Percentiles rank a stretch among this genome's conserved stretches.
Evolutionary conservation across 2,113 vertebrate species (phyloP).

Genomic region (Hippolais icterina): DNA sequence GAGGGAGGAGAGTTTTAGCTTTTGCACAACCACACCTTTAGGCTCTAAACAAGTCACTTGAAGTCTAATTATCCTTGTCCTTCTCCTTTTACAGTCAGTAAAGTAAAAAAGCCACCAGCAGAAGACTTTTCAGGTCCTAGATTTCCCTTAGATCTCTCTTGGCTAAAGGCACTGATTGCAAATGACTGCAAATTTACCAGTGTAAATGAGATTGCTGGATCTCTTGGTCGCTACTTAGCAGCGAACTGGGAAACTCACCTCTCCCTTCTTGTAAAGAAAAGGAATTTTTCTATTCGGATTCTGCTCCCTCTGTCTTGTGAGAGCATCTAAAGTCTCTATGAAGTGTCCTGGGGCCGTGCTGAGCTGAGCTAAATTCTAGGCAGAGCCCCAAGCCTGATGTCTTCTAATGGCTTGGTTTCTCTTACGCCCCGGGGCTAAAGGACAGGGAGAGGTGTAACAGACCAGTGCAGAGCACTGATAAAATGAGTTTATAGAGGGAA

Average conservation of each 20-base stretch:
- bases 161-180: background rate
- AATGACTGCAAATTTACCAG: background rate
- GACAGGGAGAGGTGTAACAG: background rate
- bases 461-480: background rate
- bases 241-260: background rate
- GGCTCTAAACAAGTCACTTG: background rate
- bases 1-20: background rate
- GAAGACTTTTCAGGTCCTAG: background rate
- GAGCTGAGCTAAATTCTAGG: background rate
- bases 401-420: background rate
- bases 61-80: background rate
- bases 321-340: background rate
- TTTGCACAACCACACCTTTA: background rate
- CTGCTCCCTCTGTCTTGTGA: background rate
- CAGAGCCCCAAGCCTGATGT: background rate
- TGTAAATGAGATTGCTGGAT: background rate
- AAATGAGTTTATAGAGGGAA: background rate
- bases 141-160: background rate
- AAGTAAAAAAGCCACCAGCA: background rate
- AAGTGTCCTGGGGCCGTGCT: fast-evolving
- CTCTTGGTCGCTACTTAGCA: background rate
- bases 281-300: fast-evolving
- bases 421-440: background rate
- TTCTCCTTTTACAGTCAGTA: background rate
- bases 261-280: background rate